Base-by-base conservation (phyloP, 2,888 invertebrate genomes). In the Dioctria linearis region DNA sequence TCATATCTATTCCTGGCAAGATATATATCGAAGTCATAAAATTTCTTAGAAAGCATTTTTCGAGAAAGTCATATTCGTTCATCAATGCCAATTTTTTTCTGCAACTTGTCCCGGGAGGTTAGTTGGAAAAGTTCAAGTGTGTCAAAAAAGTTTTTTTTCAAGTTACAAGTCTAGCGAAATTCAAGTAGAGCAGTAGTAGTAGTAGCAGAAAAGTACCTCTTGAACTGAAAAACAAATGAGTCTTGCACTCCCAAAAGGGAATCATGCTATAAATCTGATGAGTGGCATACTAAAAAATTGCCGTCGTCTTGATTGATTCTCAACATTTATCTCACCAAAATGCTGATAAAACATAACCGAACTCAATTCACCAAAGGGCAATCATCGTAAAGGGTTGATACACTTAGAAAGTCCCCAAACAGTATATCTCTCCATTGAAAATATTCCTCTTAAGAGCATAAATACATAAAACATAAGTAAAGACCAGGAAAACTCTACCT, bases 261-360 rank as follows among this genome's bases (percentile, higher is more conserved):
- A 80, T 63, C 76, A 80, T 63, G 63, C 69, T 43, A 81, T 76
- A 81, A 81, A 81, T 79, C 79, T 63, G 80, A 81, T 80, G 76
- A 76, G 80, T 78, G 78, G 54, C 6, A n/a, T n/a, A 54, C 6
- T 80, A 81, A 81, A 81, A 81, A 80, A 81, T 79, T 80, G 79
- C 81, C 65, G 69, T 80, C 69, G 78, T 67, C 81, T 80, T 80
- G 81, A 81, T 81, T 81, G 81, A 81, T 81, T 80, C 75, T 69
- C 67, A 79, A 80, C 81, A 81, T 81, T 81, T 81, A 75, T 81
- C 76, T 80, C 81, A 54, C 4, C n/a, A 39, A 57, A 57, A 57
- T 9, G 43, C 25, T 13, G 67, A 46, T 43, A 46, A 46, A 67
- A 25, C 25, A 67, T 4, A n/a, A 25, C 8, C 67, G 9, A 46